Conservation (phyloP, 1,140 invertebrate genomes). For the Uloborus diversus region DNA sequence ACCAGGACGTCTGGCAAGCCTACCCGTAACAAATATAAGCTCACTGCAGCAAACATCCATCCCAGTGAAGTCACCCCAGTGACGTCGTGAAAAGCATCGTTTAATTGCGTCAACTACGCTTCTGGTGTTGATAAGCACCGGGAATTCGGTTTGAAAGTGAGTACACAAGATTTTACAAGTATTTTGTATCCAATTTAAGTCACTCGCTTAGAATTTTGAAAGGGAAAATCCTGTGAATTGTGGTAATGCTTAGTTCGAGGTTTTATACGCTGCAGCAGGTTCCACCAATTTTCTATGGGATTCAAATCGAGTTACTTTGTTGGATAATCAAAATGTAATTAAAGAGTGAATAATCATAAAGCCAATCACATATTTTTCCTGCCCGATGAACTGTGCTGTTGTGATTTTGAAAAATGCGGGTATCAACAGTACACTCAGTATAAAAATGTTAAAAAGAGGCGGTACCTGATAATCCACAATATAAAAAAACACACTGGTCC, state of each 20-base stretch:
- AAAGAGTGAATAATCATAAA: neutral
- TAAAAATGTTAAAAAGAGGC: neutral
- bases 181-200: too few species aligned
- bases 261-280: neutral
- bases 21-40: too few species aligned
- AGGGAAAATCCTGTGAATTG: too few species aligned
- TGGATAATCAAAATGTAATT: neutral
- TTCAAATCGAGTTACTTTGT: neutral
- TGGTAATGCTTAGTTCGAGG: neutral
- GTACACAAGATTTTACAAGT: too few species aligned
- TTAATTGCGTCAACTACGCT: too few species aligned
- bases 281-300: neutral
- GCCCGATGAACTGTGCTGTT: neutral
- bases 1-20: too few species aligned
- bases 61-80: too few species aligned
- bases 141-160: too few species aligned
- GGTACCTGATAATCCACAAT: neutral
- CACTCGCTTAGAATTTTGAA: too few species aligned
- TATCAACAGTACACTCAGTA: neutral
- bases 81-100: too few species aligned
- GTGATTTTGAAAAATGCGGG: neutral
- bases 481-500: neutral
- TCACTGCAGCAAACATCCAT: too few species aligned
- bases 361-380: neutral
- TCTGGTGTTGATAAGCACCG: too few species aligned